Evolutionary conservation across 2,888 invertebrate genomes (phyloP), one percentile per base, ranked within the genome.

Genomic region (Sceliomorpha sp.): DNA sequence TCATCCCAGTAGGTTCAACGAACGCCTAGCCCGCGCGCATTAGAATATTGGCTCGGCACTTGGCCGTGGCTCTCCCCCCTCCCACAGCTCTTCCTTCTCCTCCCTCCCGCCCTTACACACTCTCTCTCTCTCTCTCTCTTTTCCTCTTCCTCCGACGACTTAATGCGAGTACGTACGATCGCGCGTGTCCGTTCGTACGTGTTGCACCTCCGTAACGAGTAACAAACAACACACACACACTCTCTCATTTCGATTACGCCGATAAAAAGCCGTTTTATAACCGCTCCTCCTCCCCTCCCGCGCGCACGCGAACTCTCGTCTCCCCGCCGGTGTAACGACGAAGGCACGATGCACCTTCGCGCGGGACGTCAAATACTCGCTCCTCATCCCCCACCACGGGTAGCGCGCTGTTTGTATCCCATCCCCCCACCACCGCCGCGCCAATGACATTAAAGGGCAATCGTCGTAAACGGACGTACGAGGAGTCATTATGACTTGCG

Each of bases 1-100:
- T 66, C 73, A 76, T 76, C 74, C 69, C 55, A 50, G 29, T 56
- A 72, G 74, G 83, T 84, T 83, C 82, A 83, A 83, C 75, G 80
- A 78, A 81, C 81, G 80, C 81, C 79, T 74, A 81, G 77, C 83
- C 81, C 78, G 80, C 75, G 80, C 75, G 70, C 74, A 74, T 79
- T 83, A 81, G 83, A 83, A 82, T 83, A 83, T 83, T 79, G 77
- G 74, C 80, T 78, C 76, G 75, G 72, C 76, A 77, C 79, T 74
- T 78, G 36, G 44, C 78, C 76, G 69, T 71, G 64, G 71, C 58
- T 68, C 63, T 72, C 55, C 56, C 56, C 60, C 63, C 59, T 63
- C 44, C 48, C 59, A 48, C 34, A n/a, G 59, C 63, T 51, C 39
- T 71, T 45, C 42, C 42, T 34, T 53, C 64, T 37, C 59, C 64